Conservation (phyloP, 1,140 invertebrate species). For the Monomorium pharaonis region DNA sequence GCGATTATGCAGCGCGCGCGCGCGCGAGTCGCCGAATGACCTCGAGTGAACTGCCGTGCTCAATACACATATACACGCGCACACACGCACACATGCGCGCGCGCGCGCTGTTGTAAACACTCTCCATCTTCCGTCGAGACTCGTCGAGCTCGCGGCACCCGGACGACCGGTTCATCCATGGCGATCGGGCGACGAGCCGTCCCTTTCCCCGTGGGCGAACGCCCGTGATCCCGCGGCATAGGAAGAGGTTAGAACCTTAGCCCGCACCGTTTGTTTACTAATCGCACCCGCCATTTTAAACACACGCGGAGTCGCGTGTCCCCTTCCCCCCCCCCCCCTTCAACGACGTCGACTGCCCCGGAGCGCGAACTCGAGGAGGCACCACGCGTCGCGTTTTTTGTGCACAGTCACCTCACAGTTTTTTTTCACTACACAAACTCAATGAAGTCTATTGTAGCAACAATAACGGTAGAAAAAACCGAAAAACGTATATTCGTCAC, state of each 20-base stretch:
- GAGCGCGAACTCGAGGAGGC: not conserved
- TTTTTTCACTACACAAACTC: not conserved
- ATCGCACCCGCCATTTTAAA: slow-evolving; percentile 81
- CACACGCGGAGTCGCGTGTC: slow-evolving; percentile 37
- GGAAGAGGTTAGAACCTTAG: slow-evolving; percentile 79
- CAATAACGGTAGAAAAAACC: not conserved
- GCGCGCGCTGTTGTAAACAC: slow-evolving; percentile 71
- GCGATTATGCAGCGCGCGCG: slow-evolving; percentile 43
- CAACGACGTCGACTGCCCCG: not conserved
- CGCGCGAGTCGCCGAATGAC: slow-evolving; percentile 63
- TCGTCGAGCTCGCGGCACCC: not conserved
- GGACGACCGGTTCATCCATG: not conserved
- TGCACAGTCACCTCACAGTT: not conserved
- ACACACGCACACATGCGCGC: too few relatives aligned
- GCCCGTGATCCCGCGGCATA: not conserved
- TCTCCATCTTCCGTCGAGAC: slow-evolving; percentile 50
- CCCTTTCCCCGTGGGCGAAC: not conserved
- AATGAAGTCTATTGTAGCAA: not conserved
- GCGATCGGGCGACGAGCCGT: not conserved
- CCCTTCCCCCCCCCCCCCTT: not conserved
- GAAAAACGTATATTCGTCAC: too few relatives aligned
- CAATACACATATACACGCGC: slow-evolving; percentile 55
- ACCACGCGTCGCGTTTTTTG: not conserved
- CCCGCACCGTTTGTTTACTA: slow-evolving; percentile 83
- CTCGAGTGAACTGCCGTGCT: slow-evolving; percentile 77